Conservation (phyloP, 2,113 vertebrate genomes). For the Entosphenus tridentatus region DNA sequence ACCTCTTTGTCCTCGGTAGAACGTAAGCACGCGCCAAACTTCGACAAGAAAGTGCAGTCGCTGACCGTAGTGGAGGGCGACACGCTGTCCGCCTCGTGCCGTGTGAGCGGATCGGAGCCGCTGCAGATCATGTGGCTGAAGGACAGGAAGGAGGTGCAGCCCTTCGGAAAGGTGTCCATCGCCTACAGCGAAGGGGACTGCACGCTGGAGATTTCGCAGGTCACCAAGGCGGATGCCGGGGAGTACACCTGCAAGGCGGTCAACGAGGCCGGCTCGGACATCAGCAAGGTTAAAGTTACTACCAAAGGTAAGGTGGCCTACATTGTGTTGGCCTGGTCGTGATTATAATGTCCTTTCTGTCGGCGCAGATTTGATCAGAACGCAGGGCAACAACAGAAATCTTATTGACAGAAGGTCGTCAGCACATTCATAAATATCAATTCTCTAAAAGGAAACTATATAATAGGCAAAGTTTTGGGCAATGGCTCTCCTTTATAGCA, state of each 20-base stretch:
- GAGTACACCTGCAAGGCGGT: conserved; percentile 86
- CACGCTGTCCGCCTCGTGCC: conserved; percentile 44
- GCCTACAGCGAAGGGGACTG: conserved; percentile 53
- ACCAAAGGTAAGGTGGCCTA: conserved; percentile 45
- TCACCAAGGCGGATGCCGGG: conserved; percentile 39
- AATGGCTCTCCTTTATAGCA: too few relatives aligned
- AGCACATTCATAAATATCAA: too few relatives aligned
- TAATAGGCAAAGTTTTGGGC: too few relatives aligned
- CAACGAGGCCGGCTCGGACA: conserved; percentile 38
- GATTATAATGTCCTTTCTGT: too few relatives aligned
- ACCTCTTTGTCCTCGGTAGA: conserved; percentile 26
- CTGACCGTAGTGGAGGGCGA: conserved; percentile 40
- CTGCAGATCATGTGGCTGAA: conserved; percentile 77
- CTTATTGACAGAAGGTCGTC: too few relatives aligned
- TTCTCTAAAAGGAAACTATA: too few relatives aligned
- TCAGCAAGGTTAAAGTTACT: conserved; percentile 59
- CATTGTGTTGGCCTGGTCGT: too few relatives aligned
- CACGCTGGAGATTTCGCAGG: conserved; percentile 36
- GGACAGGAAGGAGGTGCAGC: conserved; percentile 50
- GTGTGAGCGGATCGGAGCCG: conserved; percentile 50
- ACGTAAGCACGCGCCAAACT: conserved; percentile 53
- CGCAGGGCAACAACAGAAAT: too few relatives aligned
- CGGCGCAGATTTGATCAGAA: too few relatives aligned
- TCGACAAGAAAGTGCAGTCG: conserved; percentile 54
- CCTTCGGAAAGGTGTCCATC: conserved; percentile 41